These are phyloP conservation scores for Pantherophis vulpinus DNA, from an alignment of 2,797 vertebrate genomes.

Conservation along the genomic window DNA sequence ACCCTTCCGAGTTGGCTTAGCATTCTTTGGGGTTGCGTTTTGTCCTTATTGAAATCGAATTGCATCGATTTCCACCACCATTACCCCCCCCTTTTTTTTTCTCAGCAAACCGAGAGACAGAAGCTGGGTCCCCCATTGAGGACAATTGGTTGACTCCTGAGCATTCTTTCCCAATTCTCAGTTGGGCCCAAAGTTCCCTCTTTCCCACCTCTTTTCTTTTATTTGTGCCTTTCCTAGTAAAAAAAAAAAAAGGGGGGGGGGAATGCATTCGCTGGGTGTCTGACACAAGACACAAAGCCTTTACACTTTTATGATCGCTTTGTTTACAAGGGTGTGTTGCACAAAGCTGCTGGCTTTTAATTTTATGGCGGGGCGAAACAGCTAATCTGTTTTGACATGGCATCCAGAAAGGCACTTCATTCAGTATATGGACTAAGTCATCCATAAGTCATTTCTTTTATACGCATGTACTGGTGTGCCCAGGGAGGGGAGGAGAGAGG, in stretches of 20 bases:
- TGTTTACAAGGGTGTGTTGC: constrained; percentile 72
- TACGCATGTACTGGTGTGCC: constrained; percentile 73
- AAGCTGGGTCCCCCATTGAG: constrained; percentile 21
- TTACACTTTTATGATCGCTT: constrained; percentile 57
- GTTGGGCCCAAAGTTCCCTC: rapidly evolving
- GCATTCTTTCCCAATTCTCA: constrained; percentile 22
- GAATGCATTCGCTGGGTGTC: constrained; percentile 42
- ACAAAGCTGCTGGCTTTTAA: constrained; percentile 61
- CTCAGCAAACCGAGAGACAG: background rate
- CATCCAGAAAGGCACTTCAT: constrained; percentile 82
- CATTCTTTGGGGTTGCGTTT: background rate
- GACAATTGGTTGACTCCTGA: background rate
- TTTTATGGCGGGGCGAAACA: constrained; percentile 65
- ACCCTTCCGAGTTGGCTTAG: background rate
- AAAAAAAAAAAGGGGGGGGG: background rate
- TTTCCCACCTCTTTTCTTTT: background rate
- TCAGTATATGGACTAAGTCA: constrained; percentile 84
- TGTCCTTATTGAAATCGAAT: background rate
- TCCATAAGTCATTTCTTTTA: constrained; percentile 93
- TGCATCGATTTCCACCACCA: background rate
- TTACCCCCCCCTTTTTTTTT: background rate
- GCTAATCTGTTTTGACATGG: constrained; percentile 85
- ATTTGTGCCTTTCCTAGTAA: constrained; percentile 1
- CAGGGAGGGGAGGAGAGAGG: constrained; percentile 47
- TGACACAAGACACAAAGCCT: constrained; percentile 25